A percentile compares a stretch with the other conserved stretches of the same genome.
These are phyloP conservation scores for Acanthosepion lycidas DNA, from an alignment of 2,888 invertebrate species.

Conservation along the genomic window DNA sequence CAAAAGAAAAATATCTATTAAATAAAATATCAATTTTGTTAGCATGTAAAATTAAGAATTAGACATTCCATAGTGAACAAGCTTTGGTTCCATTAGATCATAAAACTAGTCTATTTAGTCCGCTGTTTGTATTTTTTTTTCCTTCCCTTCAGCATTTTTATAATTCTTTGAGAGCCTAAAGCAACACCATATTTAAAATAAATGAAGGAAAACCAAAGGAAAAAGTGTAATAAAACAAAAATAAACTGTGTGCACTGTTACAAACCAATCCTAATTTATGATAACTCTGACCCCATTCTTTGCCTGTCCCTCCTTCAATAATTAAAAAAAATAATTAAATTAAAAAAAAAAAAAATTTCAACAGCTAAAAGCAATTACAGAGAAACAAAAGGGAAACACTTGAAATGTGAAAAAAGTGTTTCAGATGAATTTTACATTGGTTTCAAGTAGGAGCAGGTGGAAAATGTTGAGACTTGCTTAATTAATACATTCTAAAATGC, in stretches of 20 bases:
- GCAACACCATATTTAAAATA: background rate
- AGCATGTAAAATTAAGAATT: background rate
- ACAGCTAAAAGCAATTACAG: background rate
- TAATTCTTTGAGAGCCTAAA: background rate
- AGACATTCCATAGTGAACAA: background rate
- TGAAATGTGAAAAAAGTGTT: background rate
- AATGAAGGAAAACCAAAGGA: background rate
- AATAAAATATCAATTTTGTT: no score
- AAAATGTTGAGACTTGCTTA: background rate
- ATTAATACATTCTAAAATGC: background rate
- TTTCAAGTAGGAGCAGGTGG: no score
- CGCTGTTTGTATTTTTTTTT: background rate
- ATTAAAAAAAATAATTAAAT: background rate
- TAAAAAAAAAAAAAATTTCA: background rate
- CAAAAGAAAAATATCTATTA: no score
- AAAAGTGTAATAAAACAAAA: background rate
- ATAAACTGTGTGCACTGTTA: background rate
- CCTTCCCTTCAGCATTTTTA: background rate
- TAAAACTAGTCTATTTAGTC: background rate
- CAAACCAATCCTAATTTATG: background rate
- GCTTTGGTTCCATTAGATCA: background rate
- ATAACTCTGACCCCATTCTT: background rate
- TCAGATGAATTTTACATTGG: background rate
- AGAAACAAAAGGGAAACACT: background rate
- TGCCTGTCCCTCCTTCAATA: background rate